Conservation (phyloP, 2,797 vertebrate genomes). For the Falco concolor region DNA sequence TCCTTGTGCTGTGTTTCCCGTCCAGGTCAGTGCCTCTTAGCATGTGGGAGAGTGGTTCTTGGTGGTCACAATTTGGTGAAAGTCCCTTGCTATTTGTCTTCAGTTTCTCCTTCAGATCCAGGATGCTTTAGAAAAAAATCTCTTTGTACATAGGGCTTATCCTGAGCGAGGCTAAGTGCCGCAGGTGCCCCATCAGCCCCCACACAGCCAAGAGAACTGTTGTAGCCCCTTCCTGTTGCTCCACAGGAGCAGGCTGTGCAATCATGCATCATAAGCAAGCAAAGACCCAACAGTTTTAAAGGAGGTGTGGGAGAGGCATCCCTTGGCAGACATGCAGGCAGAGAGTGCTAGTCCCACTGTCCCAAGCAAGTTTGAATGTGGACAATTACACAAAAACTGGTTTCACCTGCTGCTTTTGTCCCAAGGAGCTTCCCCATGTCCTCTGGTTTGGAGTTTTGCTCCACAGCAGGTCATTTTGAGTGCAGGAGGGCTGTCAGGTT, state of each 20-base stretch:
- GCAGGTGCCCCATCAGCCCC: neutral
- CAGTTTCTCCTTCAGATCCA: neutral
- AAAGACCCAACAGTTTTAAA: too few species aligned
- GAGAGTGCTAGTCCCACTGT: neutral
- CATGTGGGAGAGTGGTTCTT: neutral
- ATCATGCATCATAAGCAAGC: fast-evolving
- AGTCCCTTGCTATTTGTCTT: neutral
- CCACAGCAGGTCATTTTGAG: neutral
- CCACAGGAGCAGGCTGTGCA: neutral
- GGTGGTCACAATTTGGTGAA: neutral
- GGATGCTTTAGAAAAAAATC: neutral
- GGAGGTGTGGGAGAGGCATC: neutral
- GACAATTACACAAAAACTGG: neutral
- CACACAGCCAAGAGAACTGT: neutral
- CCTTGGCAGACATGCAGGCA: neutral
- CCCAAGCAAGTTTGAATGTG: fast-evolving
- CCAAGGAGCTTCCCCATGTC: neutral
- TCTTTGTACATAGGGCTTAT: neutral
- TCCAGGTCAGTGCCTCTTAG: neutral
- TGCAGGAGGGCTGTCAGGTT: too few species aligned
- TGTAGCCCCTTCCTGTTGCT: neutral
- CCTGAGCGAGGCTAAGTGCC: neutral
- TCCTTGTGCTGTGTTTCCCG: neutral
- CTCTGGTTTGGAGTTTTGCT: neutral
- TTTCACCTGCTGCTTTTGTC: neutral